Evolutionary conservation across 1,140 invertebrate species (phyloP), one percentile per base, ranked within the genome.

Genomic region (Trichonephila clavata): DNA sequence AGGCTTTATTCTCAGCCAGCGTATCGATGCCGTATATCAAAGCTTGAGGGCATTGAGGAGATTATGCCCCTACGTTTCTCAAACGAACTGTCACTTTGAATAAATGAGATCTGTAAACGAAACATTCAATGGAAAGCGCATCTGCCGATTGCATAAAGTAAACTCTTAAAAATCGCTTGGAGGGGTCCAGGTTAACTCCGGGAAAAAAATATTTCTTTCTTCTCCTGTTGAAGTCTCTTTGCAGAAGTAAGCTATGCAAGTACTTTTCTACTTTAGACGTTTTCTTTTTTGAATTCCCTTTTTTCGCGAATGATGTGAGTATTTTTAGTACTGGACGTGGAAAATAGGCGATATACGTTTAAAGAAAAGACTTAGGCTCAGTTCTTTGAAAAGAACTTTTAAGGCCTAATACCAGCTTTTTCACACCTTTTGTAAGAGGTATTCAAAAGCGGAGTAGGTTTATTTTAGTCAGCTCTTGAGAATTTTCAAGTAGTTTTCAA

Each of bases 81-180:
- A 83, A 83, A 83, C 81, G 81, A 83, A 83, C 81, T 83, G 81
- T 83, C 81, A 83, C 81, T 83, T 83, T 83, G 50, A 59, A 83
- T 83, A 83, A 83, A 83, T 59, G 81, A 83, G 81, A 83, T 83
- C 81, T 83, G 39, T 83, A 59, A 83, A 83, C 81, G 50, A 83
- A 83, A 59, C 81, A 83, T 83, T 83, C 43, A 83, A 83, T 8
- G 50, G 43, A 50, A 59, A 50, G 81, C 8, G 43, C 81, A 59
- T 59, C 27, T 27, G 81, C 81, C 32, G 32, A 77, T 77, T 77
- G 71, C 71, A 77, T n/a, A 83, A 83, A 59, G 81, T 83, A 57
- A 83, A 83, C 81, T 83, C 81, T 83, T 83, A 83, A 83, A 59
- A 83, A 57, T 59, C 43, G 50, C 39, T 32, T 27, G 14, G 27